Conservation (phyloP, 2,888 invertebrate species). For the Glaucopsyche alexis region DNA sequence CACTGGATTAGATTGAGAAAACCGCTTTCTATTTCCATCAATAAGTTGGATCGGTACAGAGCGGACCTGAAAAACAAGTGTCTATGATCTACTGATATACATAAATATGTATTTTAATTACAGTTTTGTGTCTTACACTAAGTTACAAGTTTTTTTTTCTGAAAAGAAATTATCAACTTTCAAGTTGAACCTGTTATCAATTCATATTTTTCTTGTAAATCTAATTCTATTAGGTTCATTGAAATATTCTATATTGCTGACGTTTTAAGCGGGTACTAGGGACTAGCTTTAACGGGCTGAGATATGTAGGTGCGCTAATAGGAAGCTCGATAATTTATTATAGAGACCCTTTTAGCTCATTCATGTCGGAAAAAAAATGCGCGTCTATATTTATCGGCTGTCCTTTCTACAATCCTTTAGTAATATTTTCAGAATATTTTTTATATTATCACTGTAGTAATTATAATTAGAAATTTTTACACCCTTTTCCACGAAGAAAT, state of each 20-base stretch:
- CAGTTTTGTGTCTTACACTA: too few species aligned
- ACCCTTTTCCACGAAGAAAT: too few species aligned
- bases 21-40: constrained; percentile 10
- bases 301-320: background rate
- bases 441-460: too few species aligned
- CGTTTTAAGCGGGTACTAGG: too few species aligned
- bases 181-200: too few species aligned
- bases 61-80: background rate
- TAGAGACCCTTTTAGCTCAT: background rate
- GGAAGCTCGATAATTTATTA: background rate
- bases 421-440: background rate
- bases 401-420: background rate
- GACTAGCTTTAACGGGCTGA: background rate
- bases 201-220: too few species aligned
- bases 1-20: background rate
- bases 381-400: background rate
- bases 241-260: too few species aligned
- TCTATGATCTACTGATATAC: background rate
- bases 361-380: background rate
- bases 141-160: too few species aligned
- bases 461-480: too few species aligned
- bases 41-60: background rate
- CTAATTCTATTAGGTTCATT: too few species aligned
- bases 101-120: too few species aligned
- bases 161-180: too few species aligned